Evolutionary conservation across 2,797 vertebrate species (phyloP).

Genomic region (Melanotaenia pygmaea): DNA sequence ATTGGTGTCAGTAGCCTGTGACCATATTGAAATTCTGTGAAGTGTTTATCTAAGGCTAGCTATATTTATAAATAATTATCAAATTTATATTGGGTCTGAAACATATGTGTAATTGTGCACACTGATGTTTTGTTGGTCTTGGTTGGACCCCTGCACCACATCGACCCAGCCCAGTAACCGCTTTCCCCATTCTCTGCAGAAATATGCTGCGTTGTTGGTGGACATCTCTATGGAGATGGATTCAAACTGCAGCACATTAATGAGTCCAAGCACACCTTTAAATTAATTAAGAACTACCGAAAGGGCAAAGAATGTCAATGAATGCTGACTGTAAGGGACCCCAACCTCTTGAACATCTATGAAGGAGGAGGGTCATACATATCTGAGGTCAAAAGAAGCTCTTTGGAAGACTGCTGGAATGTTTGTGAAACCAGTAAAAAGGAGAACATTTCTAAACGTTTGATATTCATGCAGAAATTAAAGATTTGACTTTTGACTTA

Average conservation of each 20-base stretch:
- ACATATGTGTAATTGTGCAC: no score
- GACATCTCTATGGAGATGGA: neutral
- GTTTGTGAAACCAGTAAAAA: neutral
- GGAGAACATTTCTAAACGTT: no score
- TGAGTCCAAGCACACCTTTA: conserved; percentile 11
- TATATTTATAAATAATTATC: no score
- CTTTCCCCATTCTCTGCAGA: no score
- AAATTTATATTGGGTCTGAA: no score
- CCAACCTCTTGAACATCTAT: neutral
- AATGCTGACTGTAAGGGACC: neutral
- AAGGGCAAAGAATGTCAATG: conserved; percentile 10
- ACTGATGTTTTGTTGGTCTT: no score
- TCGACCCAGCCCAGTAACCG: no score
- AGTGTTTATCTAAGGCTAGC: no score
- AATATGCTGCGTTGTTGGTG: no score
- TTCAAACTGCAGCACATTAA: conserved; percentile 6
- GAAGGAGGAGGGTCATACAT: neutral
- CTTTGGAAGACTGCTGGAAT: neutral
- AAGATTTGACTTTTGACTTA: neutral
- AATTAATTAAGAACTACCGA: conserved; percentile 9
- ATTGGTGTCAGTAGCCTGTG: neutral
- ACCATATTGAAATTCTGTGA: neutral
- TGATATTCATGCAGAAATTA: neutral
- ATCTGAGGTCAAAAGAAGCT: neutral
- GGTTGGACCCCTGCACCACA: no score